Percentiles rank a stretch among this genome's conserved stretches.
phyloP scores from a whole-genome alignment of 2,797 vertebrate species.

The Sternarchorhynchus goeldii region DNA sequence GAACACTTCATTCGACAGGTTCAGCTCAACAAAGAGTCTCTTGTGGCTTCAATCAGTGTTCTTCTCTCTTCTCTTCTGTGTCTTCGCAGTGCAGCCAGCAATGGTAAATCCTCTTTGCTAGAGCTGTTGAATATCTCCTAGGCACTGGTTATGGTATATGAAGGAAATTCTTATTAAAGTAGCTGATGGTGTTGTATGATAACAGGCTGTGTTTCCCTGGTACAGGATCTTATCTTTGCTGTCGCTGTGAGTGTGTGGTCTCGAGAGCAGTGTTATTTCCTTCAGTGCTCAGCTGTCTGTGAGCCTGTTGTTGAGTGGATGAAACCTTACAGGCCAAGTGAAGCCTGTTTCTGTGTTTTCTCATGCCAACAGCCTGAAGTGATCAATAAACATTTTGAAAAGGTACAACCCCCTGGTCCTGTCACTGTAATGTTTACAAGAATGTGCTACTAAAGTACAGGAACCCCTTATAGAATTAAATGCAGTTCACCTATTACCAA shows the following conservation, averaged over 20 bases:
- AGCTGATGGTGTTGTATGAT: too few species aligned
- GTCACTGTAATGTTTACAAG: background rate
- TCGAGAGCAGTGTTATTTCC: conserved; percentile 59
- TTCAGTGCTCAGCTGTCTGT: conserved; percentile 42
- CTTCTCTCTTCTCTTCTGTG: conserved; percentile 75
- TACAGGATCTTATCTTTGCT: conserved; percentile 74
- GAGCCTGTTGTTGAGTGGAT: conserved; percentile 53
- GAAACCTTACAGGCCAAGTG: conserved; percentile 48
- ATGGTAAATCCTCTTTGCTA: conserved; percentile 64
- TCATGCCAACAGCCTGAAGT: conserved; percentile 29
- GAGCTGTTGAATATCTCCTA: too few species aligned
- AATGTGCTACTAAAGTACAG: background rate
- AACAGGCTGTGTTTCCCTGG: conserved; percentile 23
- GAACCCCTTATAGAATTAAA: too few species aligned
- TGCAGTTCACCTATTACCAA: too few species aligned
- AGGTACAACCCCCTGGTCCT: conserved; percentile 61
- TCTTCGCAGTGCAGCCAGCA: conserved; percentile 77
- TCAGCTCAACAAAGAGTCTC: conserved; percentile 67
- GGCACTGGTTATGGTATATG: too few species aligned
- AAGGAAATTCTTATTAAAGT: too few species aligned
- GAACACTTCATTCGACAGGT: conserved; percentile 65
- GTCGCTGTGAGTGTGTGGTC: conserved; percentile 68
- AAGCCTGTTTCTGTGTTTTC: background rate
- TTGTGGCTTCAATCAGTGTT: conserved; percentile 78
- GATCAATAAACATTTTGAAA: conserved; percentile 55